Conservation (phyloP, 2,113 vertebrate species). For the Hypanus sabinus region DNA sequence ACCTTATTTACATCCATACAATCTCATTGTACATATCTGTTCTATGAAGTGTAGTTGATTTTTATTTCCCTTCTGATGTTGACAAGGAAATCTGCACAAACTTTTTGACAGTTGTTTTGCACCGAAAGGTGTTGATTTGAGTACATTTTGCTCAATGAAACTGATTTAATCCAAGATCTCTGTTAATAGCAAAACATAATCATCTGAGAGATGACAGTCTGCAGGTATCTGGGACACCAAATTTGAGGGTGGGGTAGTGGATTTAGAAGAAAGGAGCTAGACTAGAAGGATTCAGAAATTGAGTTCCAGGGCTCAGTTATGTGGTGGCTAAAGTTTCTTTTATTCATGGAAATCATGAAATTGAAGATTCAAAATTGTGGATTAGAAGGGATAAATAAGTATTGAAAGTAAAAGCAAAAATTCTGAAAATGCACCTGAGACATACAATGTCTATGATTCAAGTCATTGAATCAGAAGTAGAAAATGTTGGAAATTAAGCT, state of each 20-base stretch:
- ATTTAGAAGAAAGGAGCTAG: neutral
- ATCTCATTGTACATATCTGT: slow-evolving; percentile 43
- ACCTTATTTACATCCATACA: slow-evolving; percentile 43
- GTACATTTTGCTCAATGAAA: neutral
- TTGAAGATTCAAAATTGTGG: neutral
- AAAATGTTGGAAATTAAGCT: too few species aligned
- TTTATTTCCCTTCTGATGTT: slow-evolving; percentile 42
- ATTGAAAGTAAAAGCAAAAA: too few species aligned
- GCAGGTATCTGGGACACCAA: neutral
- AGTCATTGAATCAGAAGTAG: too few species aligned
- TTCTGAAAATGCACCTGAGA: too few species aligned
- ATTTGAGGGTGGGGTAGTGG: neutral
- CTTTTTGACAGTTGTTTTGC: neutral
- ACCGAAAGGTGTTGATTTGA: neutral
- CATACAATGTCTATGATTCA: too few species aligned
- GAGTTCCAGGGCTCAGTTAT: neutral
- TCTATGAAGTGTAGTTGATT: slow-evolving; percentile 26
- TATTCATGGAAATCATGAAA: neutral
- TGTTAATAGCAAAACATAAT: neutral
- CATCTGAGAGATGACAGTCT: neutral
- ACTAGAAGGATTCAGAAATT: neutral
- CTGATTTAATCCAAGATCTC: neutral
- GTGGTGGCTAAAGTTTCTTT: neutral
- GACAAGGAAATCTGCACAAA: slow-evolving; percentile 12
- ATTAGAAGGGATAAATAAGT: neutral